Conservation (phyloP, 2,113 vertebrate genomes). For the Cercopithecus mona region DNA sequence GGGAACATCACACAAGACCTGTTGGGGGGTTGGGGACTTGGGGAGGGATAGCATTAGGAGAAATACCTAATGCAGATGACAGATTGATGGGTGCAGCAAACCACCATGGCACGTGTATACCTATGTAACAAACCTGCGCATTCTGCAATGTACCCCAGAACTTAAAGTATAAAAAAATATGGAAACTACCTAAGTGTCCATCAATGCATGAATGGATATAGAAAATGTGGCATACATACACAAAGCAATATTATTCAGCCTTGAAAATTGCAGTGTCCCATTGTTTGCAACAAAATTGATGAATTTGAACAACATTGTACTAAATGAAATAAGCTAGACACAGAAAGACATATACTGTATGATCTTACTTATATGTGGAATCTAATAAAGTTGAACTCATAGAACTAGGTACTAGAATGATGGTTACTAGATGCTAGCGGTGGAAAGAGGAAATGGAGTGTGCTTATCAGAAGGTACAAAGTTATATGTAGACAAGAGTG, state of each 20-base stretch:
- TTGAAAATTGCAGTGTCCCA: neutral
- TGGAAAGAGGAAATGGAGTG: neutral
- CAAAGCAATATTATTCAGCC: neutral
- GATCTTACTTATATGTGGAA: neutral
- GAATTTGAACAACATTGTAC: neutral
- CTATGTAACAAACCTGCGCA: too few species aligned
- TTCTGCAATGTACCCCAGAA: too few species aligned
- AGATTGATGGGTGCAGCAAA: too few species aligned
- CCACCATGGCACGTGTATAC: too few species aligned
- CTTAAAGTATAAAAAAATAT: neutral
- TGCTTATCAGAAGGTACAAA: neutral
- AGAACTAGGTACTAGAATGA: neutral
- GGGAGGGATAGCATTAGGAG: too few species aligned
- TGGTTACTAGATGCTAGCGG: neutral
- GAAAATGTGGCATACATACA: neutral
- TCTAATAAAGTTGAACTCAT: neutral
- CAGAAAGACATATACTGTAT: neutral
- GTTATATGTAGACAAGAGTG: neutral
- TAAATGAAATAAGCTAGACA: neutral
- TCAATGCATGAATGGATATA: neutral
- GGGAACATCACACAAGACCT: too few species aligned
- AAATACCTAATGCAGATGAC: too few species aligned
- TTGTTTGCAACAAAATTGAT: neutral
- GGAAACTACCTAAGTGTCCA: neutral
- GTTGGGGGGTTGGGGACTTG: rapidly evolving